Percentiles rank a stretch among this genome's conserved stretches.
Conservation (phyloP, 2,113 vertebrate genomes). For the Merops nubicus region DNA sequence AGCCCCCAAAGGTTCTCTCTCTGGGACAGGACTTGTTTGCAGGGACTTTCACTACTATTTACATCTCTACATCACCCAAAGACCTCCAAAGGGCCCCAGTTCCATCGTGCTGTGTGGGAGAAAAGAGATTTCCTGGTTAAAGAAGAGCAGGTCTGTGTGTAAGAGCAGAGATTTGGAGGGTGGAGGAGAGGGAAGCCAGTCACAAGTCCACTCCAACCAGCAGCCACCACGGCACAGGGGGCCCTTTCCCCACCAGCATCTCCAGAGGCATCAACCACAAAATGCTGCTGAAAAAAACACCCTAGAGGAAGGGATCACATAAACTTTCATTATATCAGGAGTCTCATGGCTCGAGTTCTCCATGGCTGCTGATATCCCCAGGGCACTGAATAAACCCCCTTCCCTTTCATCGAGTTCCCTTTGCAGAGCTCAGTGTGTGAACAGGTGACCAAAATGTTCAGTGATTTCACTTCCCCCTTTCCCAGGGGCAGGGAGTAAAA, state of each 20-base stretch:
- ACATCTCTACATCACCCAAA: background rate
- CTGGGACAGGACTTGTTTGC: background rate
- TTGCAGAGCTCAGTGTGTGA: background rate
- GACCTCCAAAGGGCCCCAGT: background rate
- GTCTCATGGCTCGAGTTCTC: fast-evolving
- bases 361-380: fast-evolving
- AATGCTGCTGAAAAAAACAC: background rate
- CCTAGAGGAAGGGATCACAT: fast-evolving
- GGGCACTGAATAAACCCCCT: background rate
- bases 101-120: fast-evolving
- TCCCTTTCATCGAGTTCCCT: background rate
- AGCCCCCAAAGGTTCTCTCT: background rate
- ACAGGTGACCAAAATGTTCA: background rate
- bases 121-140: background rate
- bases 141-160: background rate
- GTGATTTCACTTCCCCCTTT: background rate
- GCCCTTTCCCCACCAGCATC: background rate
- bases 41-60: background rate
- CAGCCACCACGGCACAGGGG: background rate
- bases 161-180: background rate
- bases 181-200: background rate
- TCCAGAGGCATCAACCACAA: background rate
- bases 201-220: background rate
- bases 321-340: background rate
- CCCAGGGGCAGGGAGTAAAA: background rate